phyloP scores from a whole-genome alignment of 30 jellyfish, hydroid and myxozoan species.

The Aurelia aurita region DNA sequence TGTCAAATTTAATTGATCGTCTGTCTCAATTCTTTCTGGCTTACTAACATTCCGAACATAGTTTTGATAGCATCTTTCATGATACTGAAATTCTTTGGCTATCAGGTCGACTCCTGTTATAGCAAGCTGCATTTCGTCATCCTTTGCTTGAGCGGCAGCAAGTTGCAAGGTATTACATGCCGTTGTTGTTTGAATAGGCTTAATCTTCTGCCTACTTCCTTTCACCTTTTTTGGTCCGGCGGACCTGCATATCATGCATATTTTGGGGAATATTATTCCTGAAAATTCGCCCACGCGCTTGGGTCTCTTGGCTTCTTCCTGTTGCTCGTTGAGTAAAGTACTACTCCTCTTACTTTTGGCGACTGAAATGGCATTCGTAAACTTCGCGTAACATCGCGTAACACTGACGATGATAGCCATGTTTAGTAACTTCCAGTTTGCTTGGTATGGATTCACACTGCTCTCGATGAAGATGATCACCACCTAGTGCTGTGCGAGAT shows the following conservation, averaged over 20 bases:
- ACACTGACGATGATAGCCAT: conserved; percentile 27
- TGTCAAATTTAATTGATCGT: background rate
- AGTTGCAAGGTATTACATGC: conserved; percentile 17
- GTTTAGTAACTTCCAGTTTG: background rate
- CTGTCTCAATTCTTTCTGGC: background rate
- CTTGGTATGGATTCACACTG: conserved; percentile 12
- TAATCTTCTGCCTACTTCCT: too few relatives aligned
- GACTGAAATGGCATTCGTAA: conserved; percentile 21
- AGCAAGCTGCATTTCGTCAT: conserved; percentile 27
- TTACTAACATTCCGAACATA: background rate
- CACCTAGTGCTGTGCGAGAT: background rate
- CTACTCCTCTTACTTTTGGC: conserved; percentile 1
- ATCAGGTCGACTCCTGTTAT: background rate
- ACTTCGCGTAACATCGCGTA: conserved; percentile 13
- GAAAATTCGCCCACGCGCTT: conserved; percentile 17
- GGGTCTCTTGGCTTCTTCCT: conserved; percentile 23
- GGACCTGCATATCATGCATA: conserved; percentile 17
- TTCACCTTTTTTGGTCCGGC: conserved; percentile 11
- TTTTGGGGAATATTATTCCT: conserved; percentile 5
- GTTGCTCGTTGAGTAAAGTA: background rate
- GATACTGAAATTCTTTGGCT: conserved; percentile 1
- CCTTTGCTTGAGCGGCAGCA: conserved; percentile 32
- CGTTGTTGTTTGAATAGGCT: conserved; percentile 4
- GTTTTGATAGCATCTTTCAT: conserved; percentile 1
- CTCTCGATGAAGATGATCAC: conserved; percentile 2